Conservation (phyloP, 1,140 invertebrate genomes). For the Panulirus ornatus region DNA sequence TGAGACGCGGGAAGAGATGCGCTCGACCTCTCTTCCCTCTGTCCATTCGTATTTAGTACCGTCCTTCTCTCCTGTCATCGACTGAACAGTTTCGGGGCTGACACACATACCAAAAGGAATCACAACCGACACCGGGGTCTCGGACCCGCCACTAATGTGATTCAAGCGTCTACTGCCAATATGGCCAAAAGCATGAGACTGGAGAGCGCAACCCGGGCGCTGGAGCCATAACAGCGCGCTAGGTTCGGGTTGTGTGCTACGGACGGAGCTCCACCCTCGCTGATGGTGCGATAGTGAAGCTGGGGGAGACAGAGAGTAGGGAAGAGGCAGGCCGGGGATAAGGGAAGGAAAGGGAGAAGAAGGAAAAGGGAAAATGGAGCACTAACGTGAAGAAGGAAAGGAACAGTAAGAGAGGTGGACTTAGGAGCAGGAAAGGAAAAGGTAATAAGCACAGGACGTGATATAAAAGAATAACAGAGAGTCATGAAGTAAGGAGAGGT, state of each 20-base stretch:
- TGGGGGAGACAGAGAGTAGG: too few relatives aligned
- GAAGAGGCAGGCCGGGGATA: not conserved
- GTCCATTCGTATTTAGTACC: too few relatives aligned
- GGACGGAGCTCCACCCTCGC: conserved; percentile 6
- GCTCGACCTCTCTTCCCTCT: too few relatives aligned
- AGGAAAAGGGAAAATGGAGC: not conserved
- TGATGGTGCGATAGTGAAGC: not conserved
- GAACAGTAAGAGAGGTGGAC: not conserved
- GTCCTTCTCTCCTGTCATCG: too few relatives aligned
- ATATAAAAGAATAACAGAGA: too few relatives aligned
- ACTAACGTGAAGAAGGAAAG: not conserved
- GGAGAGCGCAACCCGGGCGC: not conserved
- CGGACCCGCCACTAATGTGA: not conserved
- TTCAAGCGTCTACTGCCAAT: not conserved
- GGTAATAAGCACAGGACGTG: too few relatives aligned
- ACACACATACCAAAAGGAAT: too few relatives aligned
- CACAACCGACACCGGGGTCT: too few relatives aligned
- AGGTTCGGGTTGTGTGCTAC: not conserved
- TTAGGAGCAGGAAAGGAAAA: too few relatives aligned
- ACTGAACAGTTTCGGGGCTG: too few relatives aligned
- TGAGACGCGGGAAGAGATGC: not conserved
- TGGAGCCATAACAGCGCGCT: not conserved
- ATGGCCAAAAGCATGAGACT: not conserved
- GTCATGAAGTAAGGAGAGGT: too few relatives aligned
- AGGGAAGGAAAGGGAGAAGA: not conserved